Evolutionary conservation across 92 coral and sea anemone genomes (phyloP).

Genomic region (Ricordea florida): DNA sequence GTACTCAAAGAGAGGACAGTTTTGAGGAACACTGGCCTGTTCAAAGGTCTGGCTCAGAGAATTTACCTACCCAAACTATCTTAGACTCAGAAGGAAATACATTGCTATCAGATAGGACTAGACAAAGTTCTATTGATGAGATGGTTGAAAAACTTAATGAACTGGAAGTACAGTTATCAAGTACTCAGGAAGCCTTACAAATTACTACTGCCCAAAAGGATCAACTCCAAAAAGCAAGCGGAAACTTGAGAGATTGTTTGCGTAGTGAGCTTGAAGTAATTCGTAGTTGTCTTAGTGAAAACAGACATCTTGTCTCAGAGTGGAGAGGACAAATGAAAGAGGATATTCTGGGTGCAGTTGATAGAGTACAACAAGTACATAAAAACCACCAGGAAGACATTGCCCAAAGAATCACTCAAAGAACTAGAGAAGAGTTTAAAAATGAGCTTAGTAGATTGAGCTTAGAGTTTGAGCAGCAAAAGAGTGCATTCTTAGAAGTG

Average conservation of each 20-base stretch:
- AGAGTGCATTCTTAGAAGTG: slow-evolving; percentile 16
- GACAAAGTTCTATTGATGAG: not conserved
- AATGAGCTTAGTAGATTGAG: slow-evolving; percentile 11
- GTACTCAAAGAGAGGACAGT: slow-evolving; percentile 69
- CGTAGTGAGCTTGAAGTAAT: slow-evolving; percentile 15
- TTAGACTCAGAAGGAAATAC: not conserved
- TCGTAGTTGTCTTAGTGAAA: slow-evolving; percentile 37
- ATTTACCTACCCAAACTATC: not conserved
- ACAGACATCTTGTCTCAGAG: slow-evolving; percentile 21
- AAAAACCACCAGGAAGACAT: slow-evolving; percentile 28
- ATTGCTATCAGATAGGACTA: not conserved
- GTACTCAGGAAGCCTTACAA: slow-evolving; percentile 25
- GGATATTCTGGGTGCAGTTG: slow-evolving; percentile 22
- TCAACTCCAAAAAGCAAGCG: slow-evolving; percentile 7
- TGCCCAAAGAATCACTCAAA: slow-evolving; percentile 22
- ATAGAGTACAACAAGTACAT: slow-evolving; percentile 16
- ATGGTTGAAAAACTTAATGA: slow-evolving; percentile 61
- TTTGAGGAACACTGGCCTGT: slow-evolving; percentile 37
- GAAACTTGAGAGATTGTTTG: slow-evolving; percentile 36
- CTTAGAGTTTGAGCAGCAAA: slow-evolving; percentile 55
- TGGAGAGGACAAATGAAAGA: slow-evolving; percentile 10
- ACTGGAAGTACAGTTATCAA: slow-evolving; percentile 67
- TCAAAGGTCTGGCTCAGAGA: not conserved
- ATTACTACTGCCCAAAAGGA: slow-evolving; percentile 6
- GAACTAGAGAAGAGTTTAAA: slow-evolving; percentile 47